Evolutionary conservation across 2,888 invertebrate genomes (phyloP).

Genomic region (Torymus aiolomorphi): DNA sequence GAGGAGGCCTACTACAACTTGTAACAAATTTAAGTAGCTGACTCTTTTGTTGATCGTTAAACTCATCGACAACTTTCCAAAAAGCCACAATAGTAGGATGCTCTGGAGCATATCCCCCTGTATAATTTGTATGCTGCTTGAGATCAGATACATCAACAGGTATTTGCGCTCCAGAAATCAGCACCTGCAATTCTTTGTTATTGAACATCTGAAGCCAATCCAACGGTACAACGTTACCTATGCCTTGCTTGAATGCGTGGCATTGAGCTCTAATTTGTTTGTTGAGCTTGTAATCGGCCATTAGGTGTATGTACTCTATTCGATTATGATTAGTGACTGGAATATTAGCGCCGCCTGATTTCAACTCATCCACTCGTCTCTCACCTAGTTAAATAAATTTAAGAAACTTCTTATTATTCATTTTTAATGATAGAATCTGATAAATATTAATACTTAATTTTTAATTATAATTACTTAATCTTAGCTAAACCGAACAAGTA

Average conservation of each 20-base stretch:
- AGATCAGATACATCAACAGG: slow-evolving; percentile 96
- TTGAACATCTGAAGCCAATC: slow-evolving; percentile 97
- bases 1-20: slow-evolving; percentile 96
- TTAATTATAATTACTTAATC: too few relatives aligned
- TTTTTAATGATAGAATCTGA: too few relatives aligned
- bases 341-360: slow-evolving; percentile 92
- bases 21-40: slow-evolving; percentile 98
- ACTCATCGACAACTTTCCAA: slow-evolving; percentile 91
- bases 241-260: slow-evolving; percentile 90
- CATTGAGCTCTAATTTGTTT: slow-evolving; percentile 92
- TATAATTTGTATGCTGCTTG: slow-evolving; percentile 90
- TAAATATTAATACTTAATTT: too few relatives aligned
- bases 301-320: slow-evolving; percentile 96
- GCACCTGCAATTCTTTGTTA: slow-evolving; percentile 93
- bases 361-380: slow-evolving; percentile 92
- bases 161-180: slow-evolving; percentile 97
- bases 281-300: slow-evolving; percentile 97
- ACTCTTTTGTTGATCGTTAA: slow-evolving; percentile 89
- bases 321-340: slow-evolving; percentile 94
- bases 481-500: too few relatives aligned
- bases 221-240: slow-evolving; percentile 92
- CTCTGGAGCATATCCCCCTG: slow-evolving; percentile 88
- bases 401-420: not conserved
- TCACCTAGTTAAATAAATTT: slow-evolving; percentile 80
- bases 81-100: slow-evolving; percentile 92